Evolutionary conservation across 2,113 vertebrate species (phyloP).

Genomic region (Eonycteris spelaea): DNA sequence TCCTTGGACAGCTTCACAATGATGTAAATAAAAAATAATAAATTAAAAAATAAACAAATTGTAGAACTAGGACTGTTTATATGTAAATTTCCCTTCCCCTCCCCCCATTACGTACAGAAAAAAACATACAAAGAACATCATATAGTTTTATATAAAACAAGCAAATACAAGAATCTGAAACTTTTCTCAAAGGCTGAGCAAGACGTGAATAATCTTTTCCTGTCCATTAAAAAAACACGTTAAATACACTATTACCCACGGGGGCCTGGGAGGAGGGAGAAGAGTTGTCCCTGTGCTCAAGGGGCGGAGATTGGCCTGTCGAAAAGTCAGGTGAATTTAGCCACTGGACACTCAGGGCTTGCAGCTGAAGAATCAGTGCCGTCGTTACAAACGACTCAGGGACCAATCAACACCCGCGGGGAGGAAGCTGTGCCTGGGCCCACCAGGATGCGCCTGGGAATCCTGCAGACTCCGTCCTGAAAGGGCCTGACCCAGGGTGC

Average conservation of each 20-base stretch:
- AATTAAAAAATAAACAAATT: slow-evolving; percentile 70
- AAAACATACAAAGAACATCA: slow-evolving; percentile 72
- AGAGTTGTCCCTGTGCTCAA: slow-evolving; percentile 19
- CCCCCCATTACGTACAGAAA: slow-evolving; percentile 69
- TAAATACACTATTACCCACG: slow-evolving; percentile 66
- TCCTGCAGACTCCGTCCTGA: background rate
- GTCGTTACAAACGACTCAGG: background rate
- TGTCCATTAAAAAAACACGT: slow-evolving; percentile 66
- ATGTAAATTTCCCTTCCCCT: slow-evolving; percentile 65
- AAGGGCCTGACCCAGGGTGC: background rate
- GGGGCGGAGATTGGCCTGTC: slow-evolving; percentile 44
- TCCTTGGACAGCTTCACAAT: slow-evolving; percentile 79
- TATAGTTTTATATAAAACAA: slow-evolving; percentile 78
- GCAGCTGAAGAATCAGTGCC: background rate
- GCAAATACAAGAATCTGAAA: slow-evolving; percentile 78
- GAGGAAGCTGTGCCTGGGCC: background rate
- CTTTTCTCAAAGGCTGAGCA: slow-evolving; percentile 72
- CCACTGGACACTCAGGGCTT: background rate
- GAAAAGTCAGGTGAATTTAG: slow-evolving; percentile 30
- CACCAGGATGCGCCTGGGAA: background rate
- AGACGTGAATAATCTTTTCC: slow-evolving; percentile 69
- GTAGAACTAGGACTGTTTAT: slow-evolving; percentile 74
- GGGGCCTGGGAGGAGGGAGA: background rate
- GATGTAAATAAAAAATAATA: slow-evolving; percentile 80
- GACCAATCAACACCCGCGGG: background rate